Evolutionary conservation across 2,888 invertebrate genomes (phyloP), one percentile per base, ranked within the genome.

Genomic region (Pristionchus japonicus): DNA sequence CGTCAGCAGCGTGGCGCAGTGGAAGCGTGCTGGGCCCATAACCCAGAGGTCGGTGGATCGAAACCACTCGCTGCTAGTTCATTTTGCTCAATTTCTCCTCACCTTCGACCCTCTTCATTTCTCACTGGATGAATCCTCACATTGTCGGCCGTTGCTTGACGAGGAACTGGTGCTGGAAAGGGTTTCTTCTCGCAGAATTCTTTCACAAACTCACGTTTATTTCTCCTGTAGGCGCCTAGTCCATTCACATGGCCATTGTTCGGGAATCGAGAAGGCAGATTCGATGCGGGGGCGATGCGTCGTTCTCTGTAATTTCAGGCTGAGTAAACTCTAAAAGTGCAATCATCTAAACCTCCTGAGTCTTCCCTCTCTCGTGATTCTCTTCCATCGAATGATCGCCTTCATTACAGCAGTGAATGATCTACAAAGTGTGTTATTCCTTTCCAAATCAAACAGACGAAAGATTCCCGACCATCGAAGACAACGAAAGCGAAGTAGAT

Each of bases 11-110:
- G 96, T 96, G 96, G 96, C 96, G 96, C 96, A 96, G 96, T 96
- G 96, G 96, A 94, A 96, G 96, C 96, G 96, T 96, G 96, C 96
- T 96, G 96, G 96, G 96, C 96, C 96, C 96, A 96, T 96, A 96
- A 96, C 96, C 97, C 97, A 97, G 97, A 97, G 97, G 96, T 97
- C 97, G 97, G 97, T 97, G 92, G 94, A 94, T 94, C 94, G 94
- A 94, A 94, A 94, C 94, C 93, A 93, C 93, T 87, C 87, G 57
- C 64, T 34, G 49, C 88, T 40, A 37, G 34, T 49, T n/a, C 27
- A 47, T 82, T 82, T 82, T 82, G 80, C 37, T 61, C 11, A 61
- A 61, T n/a, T n/a, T n/a, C n/a, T n/a, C n/a, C 61, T n/a, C 7
- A 47, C 80, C 80, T 31, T 70, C 70, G 31, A 20, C 37, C 37